A percentile compares a stretch with the other conserved stretches of the same genome.
Conservation (phyloP, 2,888 invertebrate species). For the Homarus gammarus region DNA sequence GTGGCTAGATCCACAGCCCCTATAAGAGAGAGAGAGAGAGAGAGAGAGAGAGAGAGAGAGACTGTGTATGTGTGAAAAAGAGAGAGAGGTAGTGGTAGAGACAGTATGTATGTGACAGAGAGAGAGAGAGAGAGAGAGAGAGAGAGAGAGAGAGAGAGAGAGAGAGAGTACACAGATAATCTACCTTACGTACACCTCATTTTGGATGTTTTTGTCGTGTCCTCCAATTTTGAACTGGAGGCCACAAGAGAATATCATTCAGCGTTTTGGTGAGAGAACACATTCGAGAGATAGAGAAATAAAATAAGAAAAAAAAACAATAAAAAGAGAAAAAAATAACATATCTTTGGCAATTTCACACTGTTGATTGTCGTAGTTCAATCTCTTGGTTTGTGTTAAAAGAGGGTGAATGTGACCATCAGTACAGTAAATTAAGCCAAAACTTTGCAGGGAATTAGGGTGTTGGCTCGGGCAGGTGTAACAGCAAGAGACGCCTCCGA, state of each 20-base stretch:
- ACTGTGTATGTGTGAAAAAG: slow-evolving; percentile 20
- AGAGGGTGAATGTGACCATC: slow-evolving; percentile 12
- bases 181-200: slow-evolving; percentile 36
- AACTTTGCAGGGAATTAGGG: neutral
- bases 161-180: slow-evolving; percentile 27
- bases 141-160: neutral
- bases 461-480: no score
- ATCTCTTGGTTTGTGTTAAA: slow-evolving; percentile 34
- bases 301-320: neutral
- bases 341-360: slow-evolving; percentile 66
- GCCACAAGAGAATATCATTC: slow-evolving; percentile 1
- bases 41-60: slow-evolving; percentile 43
- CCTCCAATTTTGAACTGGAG: slow-evolving; percentile 44
- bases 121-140: neutral
- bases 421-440: slow-evolving; percentile 33
- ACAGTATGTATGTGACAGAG: neutral
- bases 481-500: no score
- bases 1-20: slow-evolving; percentile 33
- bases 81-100: slow-evolving; percentile 31
- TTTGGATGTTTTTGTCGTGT: slow-evolving; percentile 8
- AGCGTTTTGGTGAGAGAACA: slow-evolving; percentile 14
- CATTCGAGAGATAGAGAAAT: slow-evolving; percentile 2
- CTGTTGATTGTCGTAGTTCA: slow-evolving; percentile 57
- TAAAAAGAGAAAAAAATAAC: slow-evolving; percentile 28
- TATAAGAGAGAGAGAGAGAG: slow-evolving; percentile 28